These are phyloP conservation scores for Intellagama lesueurii DNA, from an alignment of 2,797 vertebrate genomes.

Conservation along the genomic window DNA sequence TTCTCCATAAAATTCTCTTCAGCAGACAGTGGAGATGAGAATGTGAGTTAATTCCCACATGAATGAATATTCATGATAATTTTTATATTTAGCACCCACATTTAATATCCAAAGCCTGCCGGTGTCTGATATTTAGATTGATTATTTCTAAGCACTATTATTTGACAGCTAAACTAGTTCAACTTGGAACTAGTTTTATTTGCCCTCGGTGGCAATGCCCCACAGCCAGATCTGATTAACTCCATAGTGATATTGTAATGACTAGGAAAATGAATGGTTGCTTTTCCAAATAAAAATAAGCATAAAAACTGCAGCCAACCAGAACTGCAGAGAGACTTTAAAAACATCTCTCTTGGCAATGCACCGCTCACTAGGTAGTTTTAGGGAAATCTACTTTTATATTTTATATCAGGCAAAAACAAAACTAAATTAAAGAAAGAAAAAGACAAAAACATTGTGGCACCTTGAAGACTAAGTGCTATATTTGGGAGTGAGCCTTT, in stretches of 20 bases:
- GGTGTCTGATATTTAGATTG: too few species aligned
- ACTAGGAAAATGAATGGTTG: not conserved
- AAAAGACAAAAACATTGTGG: too few species aligned
- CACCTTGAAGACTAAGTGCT: too few species aligned
- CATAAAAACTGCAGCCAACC: not conserved
- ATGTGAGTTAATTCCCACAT: not conserved
- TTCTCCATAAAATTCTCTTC: not conserved
- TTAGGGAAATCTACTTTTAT: not conserved
- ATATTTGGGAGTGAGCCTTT: too few species aligned
- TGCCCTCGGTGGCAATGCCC: not conserved
- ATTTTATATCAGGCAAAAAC: not conserved
- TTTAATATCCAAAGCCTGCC: not conserved
- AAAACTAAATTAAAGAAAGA: too few species aligned
- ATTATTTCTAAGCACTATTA: not conserved
- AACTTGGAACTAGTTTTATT: not conserved
- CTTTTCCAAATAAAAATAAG: not conserved
- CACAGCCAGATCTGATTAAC: not conserved
- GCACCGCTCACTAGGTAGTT: not conserved
- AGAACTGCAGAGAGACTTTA: not conserved
- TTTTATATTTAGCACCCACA: not conserved
- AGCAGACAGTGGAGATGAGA: not conserved
- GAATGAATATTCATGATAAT: not conserved
- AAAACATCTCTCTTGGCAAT: not conserved
- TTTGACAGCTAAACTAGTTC: too few species aligned
- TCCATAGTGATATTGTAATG: not conserved